Conservation (phyloP, 2,888 invertebrate genomes). For the Coenonympha glycerion region DNA sequence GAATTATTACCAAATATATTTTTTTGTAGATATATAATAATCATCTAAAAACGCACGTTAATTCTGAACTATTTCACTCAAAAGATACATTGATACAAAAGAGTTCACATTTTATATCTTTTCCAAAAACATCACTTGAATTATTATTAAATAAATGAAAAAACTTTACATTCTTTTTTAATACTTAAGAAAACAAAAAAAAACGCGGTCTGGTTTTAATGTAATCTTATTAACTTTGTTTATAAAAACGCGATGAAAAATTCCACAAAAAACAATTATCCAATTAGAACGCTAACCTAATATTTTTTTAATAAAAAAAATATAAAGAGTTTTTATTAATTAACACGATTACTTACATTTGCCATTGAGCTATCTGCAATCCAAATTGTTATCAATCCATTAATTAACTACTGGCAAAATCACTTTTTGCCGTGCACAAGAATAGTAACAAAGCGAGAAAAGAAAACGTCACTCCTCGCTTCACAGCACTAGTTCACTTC, state of each 20-base stretch:
- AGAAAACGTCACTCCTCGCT: too few species aligned
- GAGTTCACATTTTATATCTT: not conserved
- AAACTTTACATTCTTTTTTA: too few species aligned
- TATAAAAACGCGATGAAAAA: not conserved
- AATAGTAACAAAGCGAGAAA: slow-evolving; percentile 41
- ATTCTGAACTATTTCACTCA: too few species aligned
- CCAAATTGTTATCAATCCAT: slow-evolving; percentile 60
- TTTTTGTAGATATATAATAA: not conserved
- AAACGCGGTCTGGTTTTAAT: not conserved
- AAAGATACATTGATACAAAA: not conserved
- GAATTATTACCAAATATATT: not conserved
- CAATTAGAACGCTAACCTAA: not conserved
- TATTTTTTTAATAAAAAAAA: not conserved
- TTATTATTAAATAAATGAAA: not conserved
- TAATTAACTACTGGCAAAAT: slow-evolving; percentile 54
- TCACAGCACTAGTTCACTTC: slow-evolving; percentile 50
- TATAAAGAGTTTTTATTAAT: too few species aligned
- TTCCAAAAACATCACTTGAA: not conserved
- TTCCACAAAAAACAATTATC: not conserved
- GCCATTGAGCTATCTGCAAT: slow-evolving; percentile 57
- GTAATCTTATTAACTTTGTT: too few species aligned
- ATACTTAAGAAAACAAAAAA: not conserved
- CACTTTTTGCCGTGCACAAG: slow-evolving; percentile 56
- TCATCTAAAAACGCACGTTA: too few species aligned
- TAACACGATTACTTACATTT: slow-evolving; percentile 55